phyloP scores from a whole-genome alignment of 2,888 invertebrate genomes.

The Anticlea derivata region DNA sequence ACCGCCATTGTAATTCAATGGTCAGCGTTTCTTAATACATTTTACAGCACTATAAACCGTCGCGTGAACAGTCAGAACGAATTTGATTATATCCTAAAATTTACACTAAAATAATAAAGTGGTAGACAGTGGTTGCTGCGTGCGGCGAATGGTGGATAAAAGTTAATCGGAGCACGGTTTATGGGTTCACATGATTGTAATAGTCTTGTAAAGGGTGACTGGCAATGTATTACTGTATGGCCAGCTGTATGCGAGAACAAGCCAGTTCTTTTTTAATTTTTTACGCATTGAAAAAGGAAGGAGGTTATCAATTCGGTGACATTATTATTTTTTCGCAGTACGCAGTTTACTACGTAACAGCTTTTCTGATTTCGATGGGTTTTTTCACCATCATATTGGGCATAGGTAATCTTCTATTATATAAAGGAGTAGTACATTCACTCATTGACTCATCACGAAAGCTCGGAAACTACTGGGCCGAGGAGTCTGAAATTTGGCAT shows the following conservation, averaged over 20 bases:
- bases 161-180: constrained; percentile 62
- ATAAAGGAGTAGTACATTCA: too few species aligned
- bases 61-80: constrained; percentile 60
- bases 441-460: too few species aligned
- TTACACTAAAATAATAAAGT: constrained; percentile 60
- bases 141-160: constrained; percentile 53
- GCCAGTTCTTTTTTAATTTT: constrained; percentile 1
- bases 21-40: constrained; percentile 41
- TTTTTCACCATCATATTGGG: too few species aligned
- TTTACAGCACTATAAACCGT: constrained; percentile 47
- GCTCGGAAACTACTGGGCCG: too few species aligned
- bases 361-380: too few species aligned
- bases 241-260: constrained; percentile 38
- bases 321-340: too few species aligned
- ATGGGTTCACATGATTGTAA: constrained; percentile 62
- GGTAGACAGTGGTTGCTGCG: constrained; percentile 46
- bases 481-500: too few species aligned
- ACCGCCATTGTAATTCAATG: constrained; percentile 54
- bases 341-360: too few species aligned
- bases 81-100: constrained; percentile 63
- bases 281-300: constrained; percentile 17
- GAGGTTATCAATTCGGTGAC: too few species aligned
- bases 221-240: constrained; percentile 58
- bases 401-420: too few species aligned
- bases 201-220: constrained; percentile 63